Base-by-base conservation (phyloP, 2,888 invertebrate genomes). In the Toxonevra muliebris region DNA sequence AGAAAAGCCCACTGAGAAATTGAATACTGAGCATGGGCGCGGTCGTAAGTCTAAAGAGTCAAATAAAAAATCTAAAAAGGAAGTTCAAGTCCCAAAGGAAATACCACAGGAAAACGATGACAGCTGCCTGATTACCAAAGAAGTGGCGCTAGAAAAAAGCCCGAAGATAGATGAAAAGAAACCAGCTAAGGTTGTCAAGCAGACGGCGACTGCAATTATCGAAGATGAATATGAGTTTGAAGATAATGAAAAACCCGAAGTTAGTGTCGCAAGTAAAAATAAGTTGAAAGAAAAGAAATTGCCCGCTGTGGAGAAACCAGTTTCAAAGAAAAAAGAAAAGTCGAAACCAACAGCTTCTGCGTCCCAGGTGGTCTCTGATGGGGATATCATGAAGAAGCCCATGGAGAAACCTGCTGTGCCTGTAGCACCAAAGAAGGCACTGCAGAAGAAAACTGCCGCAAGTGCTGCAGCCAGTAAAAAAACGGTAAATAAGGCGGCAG, bases 351-450 rank as follows among this genome's bases (percentile, higher is more conserved):
- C 74, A 70, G 65, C 63, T 13, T 58, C 76, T 75, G n/a, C 68
- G 10, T 15, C 59, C 5, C 30, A 1, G 1, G 40, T 53, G 9
- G 40, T 17, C 10, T 13, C 19, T 43, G 58, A 48, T n/a, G 52
- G 3, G 7, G 52, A 66, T 1, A 19, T 30, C 2, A 50, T 62
- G 50, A 72, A 76, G 61, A 60, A 69, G 17, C 43, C 82, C 75
- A 61, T 81, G 63, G 69, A 76, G 68, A 81, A 80, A 57, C 72
- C 76, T 0, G 65, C 76, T 4, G 65, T 80, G 73, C 71, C 80
- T 71, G 79, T 79, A 68, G 19, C 79, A 74, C 71, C 72, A 1
- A 76, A 76, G 52, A 74, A 76, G 50, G 71, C 70, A 15, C 7
- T 72, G 2, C 75, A 72, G 63, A 75, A 72, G 63, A 75, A 74